phyloP scores from a whole-genome alignment of 2,113 vertebrate genomes.

The Tupaia tana region DNA sequence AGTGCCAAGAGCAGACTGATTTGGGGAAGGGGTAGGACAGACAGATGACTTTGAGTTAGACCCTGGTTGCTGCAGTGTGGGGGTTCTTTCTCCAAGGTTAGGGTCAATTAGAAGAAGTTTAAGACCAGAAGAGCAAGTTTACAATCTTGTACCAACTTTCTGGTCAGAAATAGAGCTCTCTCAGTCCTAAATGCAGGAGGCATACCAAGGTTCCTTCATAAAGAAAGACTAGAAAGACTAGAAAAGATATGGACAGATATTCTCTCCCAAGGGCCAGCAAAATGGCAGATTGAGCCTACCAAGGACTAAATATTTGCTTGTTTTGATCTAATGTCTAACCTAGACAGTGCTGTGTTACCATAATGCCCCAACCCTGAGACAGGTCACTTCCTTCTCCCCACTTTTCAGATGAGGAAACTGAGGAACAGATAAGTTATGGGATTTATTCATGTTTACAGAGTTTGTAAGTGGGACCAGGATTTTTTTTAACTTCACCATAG shows the following conservation, averaged over 20 bases:
- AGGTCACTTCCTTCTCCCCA: neutral
- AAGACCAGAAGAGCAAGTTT: neutral
- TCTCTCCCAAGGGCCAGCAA: neutral
- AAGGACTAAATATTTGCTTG: neutral
- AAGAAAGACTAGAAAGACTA: neutral
- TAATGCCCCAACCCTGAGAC: neutral
- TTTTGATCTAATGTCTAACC: neutral
- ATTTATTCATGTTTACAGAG: neutral
- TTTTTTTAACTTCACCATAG: neutral
- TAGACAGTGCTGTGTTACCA: neutral
- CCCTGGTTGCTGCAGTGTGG: neutral
- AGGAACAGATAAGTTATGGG: neutral
- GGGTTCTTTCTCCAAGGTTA: neutral
- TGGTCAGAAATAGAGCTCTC: neutral
- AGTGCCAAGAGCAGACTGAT: neutral
- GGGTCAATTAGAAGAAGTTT: neutral
- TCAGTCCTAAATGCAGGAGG: neutral
- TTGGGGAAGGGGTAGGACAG: accelerated
- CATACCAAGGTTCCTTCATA: neutral
- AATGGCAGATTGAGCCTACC: neutral
- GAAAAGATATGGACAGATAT: neutral
- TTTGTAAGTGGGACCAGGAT: neutral
- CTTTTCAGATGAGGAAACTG: constrained; percentile 2
- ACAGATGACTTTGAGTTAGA: neutral
- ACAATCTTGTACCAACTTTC: neutral